A percentile compares a stretch with the other conserved stretches of the same genome.
These are phyloP conservation scores for Plebejus melissa DNA, from an alignment of 2,888 invertebrate species.

Conservation along the genomic window DNA sequence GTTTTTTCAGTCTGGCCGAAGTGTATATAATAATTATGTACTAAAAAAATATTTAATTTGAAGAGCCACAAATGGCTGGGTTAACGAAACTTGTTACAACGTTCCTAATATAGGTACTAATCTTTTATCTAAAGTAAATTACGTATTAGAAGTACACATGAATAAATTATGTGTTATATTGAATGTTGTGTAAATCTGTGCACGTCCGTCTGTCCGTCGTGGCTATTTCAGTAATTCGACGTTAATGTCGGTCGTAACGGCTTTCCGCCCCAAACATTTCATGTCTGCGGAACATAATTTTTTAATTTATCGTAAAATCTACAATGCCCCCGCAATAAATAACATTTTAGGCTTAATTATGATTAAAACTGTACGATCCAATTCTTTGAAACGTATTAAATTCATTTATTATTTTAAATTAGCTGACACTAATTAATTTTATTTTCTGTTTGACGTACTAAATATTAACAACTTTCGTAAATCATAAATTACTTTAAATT, in stretches of 20 bases:
- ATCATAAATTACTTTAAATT: neutral
- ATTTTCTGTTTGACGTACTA: constrained; percentile 13
- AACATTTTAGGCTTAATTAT: constrained; percentile 10
- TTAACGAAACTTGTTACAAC: too few relatives aligned
- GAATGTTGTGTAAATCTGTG: neutral
- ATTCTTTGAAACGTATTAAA: constrained; percentile 1
- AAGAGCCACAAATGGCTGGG: too few relatives aligned
- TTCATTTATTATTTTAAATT: constrained; percentile 18
- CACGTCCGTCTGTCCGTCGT: neutral
- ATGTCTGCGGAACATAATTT: constrained; percentile 29
- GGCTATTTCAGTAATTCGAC: constrained; percentile 20
- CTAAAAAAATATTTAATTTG: too few relatives aligned
- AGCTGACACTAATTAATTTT: neutral
- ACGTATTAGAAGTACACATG: too few relatives aligned
- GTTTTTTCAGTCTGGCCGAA: too few relatives aligned
- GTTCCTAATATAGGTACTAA: too few relatives aligned
- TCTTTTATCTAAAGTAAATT: too few relatives aligned
- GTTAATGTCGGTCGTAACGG: neutral
- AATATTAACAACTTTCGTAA: neutral
- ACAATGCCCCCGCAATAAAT: constrained; percentile 5
- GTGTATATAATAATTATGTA: too few relatives aligned
- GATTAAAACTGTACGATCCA: constrained; percentile 7
- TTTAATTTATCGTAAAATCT: constrained; percentile 27
- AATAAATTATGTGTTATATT: neutral
- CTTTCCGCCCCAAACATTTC: constrained; percentile 22